Evolutionary conservation across 2,113 vertebrate genomes (phyloP), one percentile per base, ranked within the genome.

Genomic region (Ibidorhyncha struthersii): DNA sequence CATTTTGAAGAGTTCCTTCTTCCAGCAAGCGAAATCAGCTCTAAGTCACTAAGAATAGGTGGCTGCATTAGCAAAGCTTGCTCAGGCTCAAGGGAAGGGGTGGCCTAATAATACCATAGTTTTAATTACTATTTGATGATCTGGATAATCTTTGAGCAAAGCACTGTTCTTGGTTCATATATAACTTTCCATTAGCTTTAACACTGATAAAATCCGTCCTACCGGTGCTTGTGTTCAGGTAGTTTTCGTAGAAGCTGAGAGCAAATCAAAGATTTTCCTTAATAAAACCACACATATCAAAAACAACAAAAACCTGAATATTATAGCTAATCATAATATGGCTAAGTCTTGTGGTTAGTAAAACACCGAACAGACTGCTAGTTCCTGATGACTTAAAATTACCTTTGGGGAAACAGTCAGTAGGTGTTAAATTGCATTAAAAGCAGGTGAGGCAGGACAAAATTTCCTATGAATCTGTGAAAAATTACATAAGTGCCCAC

Each of bases 71-170:
- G 27, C 36, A 93, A 91, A 89, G 25, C 83, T 91, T 82, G 38
- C 34, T 72, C 56, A 95, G 52, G 55, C 92, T 92, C 40, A 76
- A 14, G 94, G 83, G 97, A 91, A 66, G 23, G 38, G 14, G 29
- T 58, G 45, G 81, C 52, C 66, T 89, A 41, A 72, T 93, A 96
- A 80, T 80, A n/a, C 27, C 25, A 6, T 25, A 69, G 34, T 38
- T 91, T 95, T 93, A 96, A 90, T 97, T 96, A 91, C 62, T 92
- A 1, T 85, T 63, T 91, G 77, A 19, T 91, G 45, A 80, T 87
- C 70, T 82, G 66, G 38, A 77, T 91, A 73, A 86, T 82, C 73
- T 94, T 89, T 87, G 79, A 93, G 66, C 66, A 93, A 85, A 82
- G 41, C 52, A 77, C 20, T 61, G 12, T 65, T 95, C 81, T 72